Evolutionary conservation across 1,140 invertebrate species (phyloP).

Genomic region (Proales similis): DNA sequence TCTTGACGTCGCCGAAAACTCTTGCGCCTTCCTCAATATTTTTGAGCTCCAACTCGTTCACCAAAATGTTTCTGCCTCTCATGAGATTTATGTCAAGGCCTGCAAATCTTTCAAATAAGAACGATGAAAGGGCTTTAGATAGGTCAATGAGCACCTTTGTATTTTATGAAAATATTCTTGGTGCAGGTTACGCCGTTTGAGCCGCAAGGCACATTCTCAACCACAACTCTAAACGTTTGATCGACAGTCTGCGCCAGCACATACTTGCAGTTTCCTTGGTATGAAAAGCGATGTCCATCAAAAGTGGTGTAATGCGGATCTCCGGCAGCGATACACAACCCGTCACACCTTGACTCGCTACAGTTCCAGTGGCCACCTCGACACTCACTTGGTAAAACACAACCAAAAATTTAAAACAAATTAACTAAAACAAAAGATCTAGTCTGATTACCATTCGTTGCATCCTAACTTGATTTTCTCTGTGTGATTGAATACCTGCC

Average conservation of each 20-base stretch:
- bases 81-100: constrained; percentile 43
- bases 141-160: too few relatives aligned
- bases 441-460: not conserved
- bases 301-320: constrained; percentile 69
- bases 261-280: constrained; percentile 78
- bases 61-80: constrained; percentile 41
- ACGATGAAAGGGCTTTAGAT: constrained; percentile 43
- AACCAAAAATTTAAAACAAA: not conserved
- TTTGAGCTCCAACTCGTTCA: constrained; percentile 15
- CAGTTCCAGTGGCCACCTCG: constrained; percentile 18
- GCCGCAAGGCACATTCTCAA: constrained; percentile 72
- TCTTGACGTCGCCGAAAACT: constrained; percentile 49
- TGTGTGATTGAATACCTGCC: constrained; percentile 5
- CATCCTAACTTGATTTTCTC: constrained; percentile 24
- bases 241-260: constrained; percentile 62
- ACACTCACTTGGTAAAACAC: constrained; percentile 2
- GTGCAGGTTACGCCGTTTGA: constrained; percentile 75
- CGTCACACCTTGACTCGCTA: constrained; percentile 18
- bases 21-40: constrained; percentile 42
- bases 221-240: constrained; percentile 44
- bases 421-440: not conserved
- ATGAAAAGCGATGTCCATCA: constrained; percentile 72
- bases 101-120: constrained; percentile 5
- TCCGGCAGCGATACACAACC: constrained; percentile 29
- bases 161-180: constrained; percentile 66